Evolutionary conservation across 2,797 vertebrate genomes (phyloP), one percentile per base, ranked within the genome.

Genomic region (Remorina albescens): DNA sequence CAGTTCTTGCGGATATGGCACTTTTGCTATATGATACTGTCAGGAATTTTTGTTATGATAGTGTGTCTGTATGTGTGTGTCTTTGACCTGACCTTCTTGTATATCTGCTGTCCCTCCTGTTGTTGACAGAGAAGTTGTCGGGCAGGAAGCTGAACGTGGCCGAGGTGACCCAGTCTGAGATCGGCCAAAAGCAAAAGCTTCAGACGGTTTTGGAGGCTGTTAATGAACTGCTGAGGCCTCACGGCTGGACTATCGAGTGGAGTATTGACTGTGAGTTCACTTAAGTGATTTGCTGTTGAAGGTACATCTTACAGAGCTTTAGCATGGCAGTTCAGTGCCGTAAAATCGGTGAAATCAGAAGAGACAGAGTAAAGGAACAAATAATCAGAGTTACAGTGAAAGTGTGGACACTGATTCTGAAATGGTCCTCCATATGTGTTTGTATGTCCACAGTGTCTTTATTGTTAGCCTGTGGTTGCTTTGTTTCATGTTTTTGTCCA

Each of bases 131-230:
- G 67, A 98, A 98, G 58, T 46, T 99, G 82, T 96, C 95, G 0
- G 93, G 94, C 70, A 91, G 92, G 71, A 99, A 97, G 86, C 94
- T 99, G 90, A 98, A 98, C 0, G 97, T 99, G 80, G 98, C 98
- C 0, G 98, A 99, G 91, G 98, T 99, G 87, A 99, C 98, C 0
- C 98, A 99, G 68, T 99, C 98, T 0, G 97, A 99, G 86, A 96
- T 97, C 1, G 98, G 96, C 16, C 98, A 99, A 91, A 99, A 97
- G 47, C 98, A 98, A 89, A 99, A 99, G 92, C 89, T 99, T 46
- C 97, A 97, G 91, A 99, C 96, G 0, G 97, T 99, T 12, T 84
- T 99, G 89, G 97, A 98, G 80, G 93, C 96, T 0, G 96, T 98
- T 39, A 97, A 96, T 0, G 95, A 96, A 19, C 74, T 96, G 54